Evolutionary conservation across 2,797 vertebrate genomes (phyloP).

Genomic region (Brotula barbata): DNA sequence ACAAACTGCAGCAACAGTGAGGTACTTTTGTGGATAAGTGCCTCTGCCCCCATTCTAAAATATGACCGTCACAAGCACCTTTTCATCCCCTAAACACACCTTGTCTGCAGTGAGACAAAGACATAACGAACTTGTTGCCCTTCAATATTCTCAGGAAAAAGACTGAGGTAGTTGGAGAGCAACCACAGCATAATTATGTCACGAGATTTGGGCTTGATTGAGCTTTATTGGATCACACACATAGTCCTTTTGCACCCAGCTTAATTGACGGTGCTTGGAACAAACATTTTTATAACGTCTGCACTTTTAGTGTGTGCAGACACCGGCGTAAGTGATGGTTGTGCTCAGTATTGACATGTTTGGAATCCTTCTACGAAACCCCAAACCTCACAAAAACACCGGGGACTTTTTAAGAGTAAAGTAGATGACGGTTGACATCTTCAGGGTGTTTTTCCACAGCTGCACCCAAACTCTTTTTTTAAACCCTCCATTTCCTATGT

Average conservation of each 20-base stretch:
- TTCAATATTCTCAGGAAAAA: constrained; percentile 32
- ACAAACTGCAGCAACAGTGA: not conserved
- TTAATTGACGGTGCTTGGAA: constrained; percentile 49
- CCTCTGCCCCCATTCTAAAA: not conserved
- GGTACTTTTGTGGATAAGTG: not conserved
- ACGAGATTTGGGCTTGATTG: constrained; percentile 13
- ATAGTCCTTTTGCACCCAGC: constrained; percentile 32
- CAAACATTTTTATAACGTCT: constrained; percentile 38
- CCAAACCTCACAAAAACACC: constrained; percentile 49
- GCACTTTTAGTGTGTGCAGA: constrained; percentile 26
- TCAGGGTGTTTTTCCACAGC: constrained; percentile 68
- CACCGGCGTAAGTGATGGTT: constrained; percentile 22
- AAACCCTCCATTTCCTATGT: constrained; percentile 70
- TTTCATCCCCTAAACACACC: constrained; percentile 6
- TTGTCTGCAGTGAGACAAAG: constrained; percentile 13
- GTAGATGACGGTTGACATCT: constrained; percentile 45
- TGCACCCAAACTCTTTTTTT: constrained; percentile 54
- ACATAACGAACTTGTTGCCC: not conserved
- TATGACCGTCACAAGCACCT: not conserved
- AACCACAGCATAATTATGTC: constrained; percentile 40
- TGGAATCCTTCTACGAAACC: constrained; percentile 38
- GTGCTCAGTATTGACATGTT: constrained; percentile 30
- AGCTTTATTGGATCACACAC: constrained; percentile 18
- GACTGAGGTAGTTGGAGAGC: constrained; percentile 4
- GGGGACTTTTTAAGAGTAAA: constrained; percentile 52